A percentile compares a stretch with the other conserved stretches of the same genome.
Evolutionary conservation across 2,888 invertebrate genomes (phyloP).

Genomic region (Trachelus stipa): DNA sequence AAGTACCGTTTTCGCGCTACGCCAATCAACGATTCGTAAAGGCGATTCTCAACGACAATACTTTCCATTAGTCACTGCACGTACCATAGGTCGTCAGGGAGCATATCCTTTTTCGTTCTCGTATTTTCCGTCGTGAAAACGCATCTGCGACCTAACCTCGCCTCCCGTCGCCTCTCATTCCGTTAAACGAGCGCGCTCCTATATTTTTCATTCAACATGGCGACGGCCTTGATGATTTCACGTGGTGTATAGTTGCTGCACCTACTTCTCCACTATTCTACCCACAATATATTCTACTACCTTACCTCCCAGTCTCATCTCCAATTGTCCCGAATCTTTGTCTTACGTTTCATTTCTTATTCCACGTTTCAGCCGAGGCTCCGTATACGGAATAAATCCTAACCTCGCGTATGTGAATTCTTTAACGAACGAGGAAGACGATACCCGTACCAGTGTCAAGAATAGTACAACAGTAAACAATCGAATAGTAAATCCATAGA

Average conservation of each 20-base stretch:
- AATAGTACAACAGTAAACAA: not conserved
- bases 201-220: slow-evolving; percentile 50
- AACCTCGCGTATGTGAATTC: not conserved
- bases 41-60: not conserved
- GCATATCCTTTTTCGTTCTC: not conserved
- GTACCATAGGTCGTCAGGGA: not conserved
- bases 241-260: slow-evolving; percentile 49
- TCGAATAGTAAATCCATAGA: not conserved
- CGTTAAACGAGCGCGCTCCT: slow-evolving; percentile 34
- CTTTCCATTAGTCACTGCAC: not conserved
- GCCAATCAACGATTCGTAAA: not conserved
- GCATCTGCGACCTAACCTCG: not conserved
- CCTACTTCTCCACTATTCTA: slow-evolving; percentile 32
- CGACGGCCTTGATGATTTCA: slow-evolving; percentile 61
- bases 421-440: not conserved
- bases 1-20: not conserved
- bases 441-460: not conserved
- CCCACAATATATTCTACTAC: slow-evolving; percentile 25
- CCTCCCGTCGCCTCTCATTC: not conserved
- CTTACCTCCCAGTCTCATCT: slow-evolving; percentile 30
- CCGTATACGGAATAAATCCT: not conserved
- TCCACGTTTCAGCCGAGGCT: not conserved
- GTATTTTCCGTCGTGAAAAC: not conserved
- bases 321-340: slow-evolving; percentile 18
- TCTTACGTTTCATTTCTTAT: not conserved